Percentiles rank a stretch among this genome's conserved stretches.
These are phyloP conservation scores for Cryptomyrus ogoouensis DNA, from an alignment of 2,113 vertebrate genomes.

Conservation along the genomic window DNA sequence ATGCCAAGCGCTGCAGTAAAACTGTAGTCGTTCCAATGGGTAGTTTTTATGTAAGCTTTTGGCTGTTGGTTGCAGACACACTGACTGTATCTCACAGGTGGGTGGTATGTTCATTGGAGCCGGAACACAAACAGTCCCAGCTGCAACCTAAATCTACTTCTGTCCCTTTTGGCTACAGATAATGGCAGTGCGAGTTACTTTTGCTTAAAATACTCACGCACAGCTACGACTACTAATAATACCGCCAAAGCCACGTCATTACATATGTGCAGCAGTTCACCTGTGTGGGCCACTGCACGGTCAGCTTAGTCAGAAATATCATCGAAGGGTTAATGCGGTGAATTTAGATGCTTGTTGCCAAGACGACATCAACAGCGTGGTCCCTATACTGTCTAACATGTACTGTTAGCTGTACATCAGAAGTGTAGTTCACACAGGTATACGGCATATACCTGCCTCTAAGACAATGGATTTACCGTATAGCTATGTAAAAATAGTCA, in stretches of 20 bases:
- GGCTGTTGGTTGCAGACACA: background rate
- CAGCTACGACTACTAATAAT: constrained; percentile 7
- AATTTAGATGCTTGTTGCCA: background rate
- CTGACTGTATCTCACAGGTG: background rate
- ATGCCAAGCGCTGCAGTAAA: background rate
- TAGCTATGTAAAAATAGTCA: background rate
- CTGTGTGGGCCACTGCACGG: background rate
- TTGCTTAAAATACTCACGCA: background rate
- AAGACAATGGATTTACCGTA: background rate
- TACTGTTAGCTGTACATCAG: background rate
- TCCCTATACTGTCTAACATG: background rate
- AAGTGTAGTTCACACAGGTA: background rate
- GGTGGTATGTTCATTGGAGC: background rate
- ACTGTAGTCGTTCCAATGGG: background rate
- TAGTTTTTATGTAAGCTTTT: background rate
- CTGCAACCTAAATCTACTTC: background rate
- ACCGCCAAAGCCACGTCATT: background rate
- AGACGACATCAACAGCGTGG: background rate
- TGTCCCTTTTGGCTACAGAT: background rate
- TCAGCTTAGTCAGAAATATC: background rate
- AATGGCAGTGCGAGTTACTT: background rate
- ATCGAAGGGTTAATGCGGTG: background rate
- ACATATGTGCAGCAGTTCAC: background rate
- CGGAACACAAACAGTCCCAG: background rate
- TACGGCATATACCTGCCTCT: background rate